Conservation (phyloP, 1,140 invertebrate species). For the Aphelinus certus region DNA sequence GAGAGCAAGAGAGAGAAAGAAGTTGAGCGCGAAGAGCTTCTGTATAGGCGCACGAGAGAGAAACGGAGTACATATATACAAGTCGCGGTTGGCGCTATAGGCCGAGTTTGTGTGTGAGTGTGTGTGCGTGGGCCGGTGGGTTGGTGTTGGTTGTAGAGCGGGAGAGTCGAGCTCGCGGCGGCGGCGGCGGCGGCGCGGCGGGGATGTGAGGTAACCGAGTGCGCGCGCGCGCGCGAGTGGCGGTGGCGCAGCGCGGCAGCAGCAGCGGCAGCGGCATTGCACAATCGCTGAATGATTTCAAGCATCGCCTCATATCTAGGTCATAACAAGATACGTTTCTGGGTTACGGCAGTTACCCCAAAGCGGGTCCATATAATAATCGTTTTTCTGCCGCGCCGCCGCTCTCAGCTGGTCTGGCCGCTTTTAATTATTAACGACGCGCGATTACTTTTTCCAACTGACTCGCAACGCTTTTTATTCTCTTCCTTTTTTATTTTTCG, state of each 20-base stretch:
- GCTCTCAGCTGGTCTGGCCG: conserved; percentile 26
- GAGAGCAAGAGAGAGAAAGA: no score
- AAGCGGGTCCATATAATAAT: conserved; percentile 56
- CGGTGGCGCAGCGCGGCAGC: conserved; percentile 30
- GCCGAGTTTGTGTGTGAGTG: no score
- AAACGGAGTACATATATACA: no score
- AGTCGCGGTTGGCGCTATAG: no score
- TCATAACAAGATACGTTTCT: conserved; percentile 67
- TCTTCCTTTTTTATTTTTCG: conserved; percentile 23
- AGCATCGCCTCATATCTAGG: conserved; percentile 68
- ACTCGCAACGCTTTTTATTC: not conserved
- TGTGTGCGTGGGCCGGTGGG: no score
- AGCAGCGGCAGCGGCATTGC: conserved; percentile 57
- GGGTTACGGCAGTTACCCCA: conserved; percentile 65
- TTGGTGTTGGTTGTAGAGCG: no score
- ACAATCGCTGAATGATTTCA: conserved; percentile 68
- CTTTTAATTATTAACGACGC: conserved; percentile 4
- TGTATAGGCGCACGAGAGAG: no score
- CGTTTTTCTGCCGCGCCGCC: conserved; percentile 42
- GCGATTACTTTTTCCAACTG: not conserved
- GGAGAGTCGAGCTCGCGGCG: not conserved
- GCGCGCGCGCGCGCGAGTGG: not conserved
- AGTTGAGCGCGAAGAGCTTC: no score
- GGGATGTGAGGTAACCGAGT: conserved; percentile 63
- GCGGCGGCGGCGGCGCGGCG: conserved; percentile 38